Percentiles rank a stretch among this genome's conserved stretches.
Evolutionary conservation across 2,797 vertebrate genomes (phyloP).

Genomic region (Mastacembelus armatus): DNA sequence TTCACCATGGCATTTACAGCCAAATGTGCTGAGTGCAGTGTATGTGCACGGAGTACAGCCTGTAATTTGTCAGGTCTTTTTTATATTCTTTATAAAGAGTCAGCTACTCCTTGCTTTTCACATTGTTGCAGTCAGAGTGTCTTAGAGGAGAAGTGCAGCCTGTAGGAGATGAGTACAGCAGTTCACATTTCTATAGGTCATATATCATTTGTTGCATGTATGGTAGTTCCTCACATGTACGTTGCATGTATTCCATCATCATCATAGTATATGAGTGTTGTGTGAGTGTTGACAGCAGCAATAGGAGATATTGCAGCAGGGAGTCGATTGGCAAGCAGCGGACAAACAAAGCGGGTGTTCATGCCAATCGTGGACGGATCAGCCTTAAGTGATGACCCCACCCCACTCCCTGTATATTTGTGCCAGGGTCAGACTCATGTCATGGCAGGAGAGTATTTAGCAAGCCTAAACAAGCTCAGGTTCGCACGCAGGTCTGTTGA

Average conservation of each 20-base stretch:
- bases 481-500: slow-evolving; percentile 55
- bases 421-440: slow-evolving; percentile 69
- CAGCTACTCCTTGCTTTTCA: slow-evolving; percentile 75
- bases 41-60: slow-evolving; percentile 77
- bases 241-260: slow-evolving; percentile 12
- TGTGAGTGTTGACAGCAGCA: slow-evolving; percentile 77
- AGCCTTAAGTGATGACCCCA: slow-evolving; percentile 77
- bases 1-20: slow-evolving; percentile 86
- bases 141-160: slow-evolving; percentile 58
- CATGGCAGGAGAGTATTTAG: slow-evolving; percentile 72
- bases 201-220: slow-evolving; percentile 49
- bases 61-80: slow-evolving; percentile 83
- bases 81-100: slow-evolving; percentile 82
- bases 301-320: slow-evolving; percentile 66
- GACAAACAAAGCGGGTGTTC: slow-evolving; percentile 75
- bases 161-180: slow-evolving; percentile 56
- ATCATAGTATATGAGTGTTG: slow-evolving; percentile 40
- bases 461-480: slow-evolving; percentile 80
- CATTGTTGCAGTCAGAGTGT: slow-evolving; percentile 74
- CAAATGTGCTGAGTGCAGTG: slow-evolving; percentile 85
- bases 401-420: slow-evolving; percentile 70
- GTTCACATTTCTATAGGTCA: slow-evolving; percentile 45
- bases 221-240: slow-evolving; percentile 34
- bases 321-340: slow-evolving; percentile 77
- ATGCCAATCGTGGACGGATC: slow-evolving; percentile 71